Conservation (phyloP, 2,888 invertebrate species). For the Oscheius sp. region DNA sequence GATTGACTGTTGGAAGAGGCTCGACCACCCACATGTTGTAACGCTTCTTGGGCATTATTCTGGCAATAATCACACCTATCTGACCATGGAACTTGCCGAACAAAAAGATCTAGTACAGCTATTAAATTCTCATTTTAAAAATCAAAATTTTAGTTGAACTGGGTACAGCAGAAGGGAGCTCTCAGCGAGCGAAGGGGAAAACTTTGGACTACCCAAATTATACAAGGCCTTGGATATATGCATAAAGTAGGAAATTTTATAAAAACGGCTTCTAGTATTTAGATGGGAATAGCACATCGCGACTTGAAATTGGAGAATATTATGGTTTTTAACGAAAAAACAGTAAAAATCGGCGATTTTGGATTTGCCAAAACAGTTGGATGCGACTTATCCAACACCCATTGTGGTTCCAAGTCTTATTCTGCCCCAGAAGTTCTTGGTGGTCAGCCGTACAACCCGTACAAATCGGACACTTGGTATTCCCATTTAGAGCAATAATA, state of each 20-base stretch:
- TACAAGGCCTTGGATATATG: slow-evolving; percentile 74
- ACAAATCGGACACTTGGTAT: slow-evolving; percentile 75
- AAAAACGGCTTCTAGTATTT: not conserved
- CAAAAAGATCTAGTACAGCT: slow-evolving; percentile 75
- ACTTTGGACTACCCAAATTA: slow-evolving; percentile 74
- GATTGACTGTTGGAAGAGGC: slow-evolving; percentile 62
- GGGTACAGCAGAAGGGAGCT: slow-evolving; percentile 75
- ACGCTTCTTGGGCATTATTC: slow-evolving; percentile 53
- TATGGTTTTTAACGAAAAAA: slow-evolving; percentile 73
- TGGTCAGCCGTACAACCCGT: slow-evolving; percentile 75
- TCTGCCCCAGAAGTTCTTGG: slow-evolving; percentile 74
- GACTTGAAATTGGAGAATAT: slow-evolving; percentile 77
- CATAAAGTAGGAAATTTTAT: slow-evolving; percentile 67
- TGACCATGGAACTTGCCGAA: slow-evolving; percentile 75
- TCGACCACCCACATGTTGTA: slow-evolving; percentile 52
- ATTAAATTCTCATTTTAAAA: not conserved
- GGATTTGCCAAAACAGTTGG: slow-evolving; percentile 74
- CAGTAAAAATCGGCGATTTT: slow-evolving; percentile 75
- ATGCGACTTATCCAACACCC: slow-evolving; percentile 73
- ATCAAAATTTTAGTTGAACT: slow-evolving; percentile 70
- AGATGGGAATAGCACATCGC: slow-evolving; percentile 74
- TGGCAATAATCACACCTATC: slow-evolving; percentile 65
- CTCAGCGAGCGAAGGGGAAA: slow-evolving; percentile 73
- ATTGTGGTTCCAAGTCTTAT: slow-evolving; percentile 76
- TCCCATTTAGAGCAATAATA: slow-evolving; percentile 13